Conservation (phyloP, 2,888 invertebrate genomes). For the Mimachlamys varia region DNA sequence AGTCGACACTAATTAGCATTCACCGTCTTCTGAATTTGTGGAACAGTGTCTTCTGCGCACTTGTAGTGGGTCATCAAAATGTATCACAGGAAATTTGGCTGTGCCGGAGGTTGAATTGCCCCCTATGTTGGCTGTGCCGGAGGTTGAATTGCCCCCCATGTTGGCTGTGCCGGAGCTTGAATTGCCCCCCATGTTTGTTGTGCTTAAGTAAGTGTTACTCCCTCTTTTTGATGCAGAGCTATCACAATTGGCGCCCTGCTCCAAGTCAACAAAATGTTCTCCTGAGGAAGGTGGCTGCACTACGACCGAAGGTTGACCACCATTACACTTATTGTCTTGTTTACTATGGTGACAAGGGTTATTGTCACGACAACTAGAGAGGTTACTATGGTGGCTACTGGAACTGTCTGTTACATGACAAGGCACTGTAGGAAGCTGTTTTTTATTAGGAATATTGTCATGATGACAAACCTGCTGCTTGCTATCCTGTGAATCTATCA, state of each 20-base stretch:
- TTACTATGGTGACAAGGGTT: not conserved
- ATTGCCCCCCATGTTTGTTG: too few relatives aligned
- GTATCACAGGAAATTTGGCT: constrained; percentile 11
- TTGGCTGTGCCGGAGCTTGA: too few relatives aligned
- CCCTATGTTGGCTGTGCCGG: not conserved
- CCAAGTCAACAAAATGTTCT: not conserved
- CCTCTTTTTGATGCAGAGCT: not conserved
- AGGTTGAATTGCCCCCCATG: too few relatives aligned
- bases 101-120: not conserved
- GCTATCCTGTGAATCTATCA: not conserved
- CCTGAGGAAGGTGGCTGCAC: constrained; percentile 15
- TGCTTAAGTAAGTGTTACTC: not conserved
- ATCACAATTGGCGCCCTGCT: not conserved
- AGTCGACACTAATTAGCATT: not conserved
- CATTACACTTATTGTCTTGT: constrained; percentile 13
- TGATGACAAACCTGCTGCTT: not conserved
- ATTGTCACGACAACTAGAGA: not conserved
- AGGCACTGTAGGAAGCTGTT: constrained; percentile 3
- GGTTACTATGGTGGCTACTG: not conserved
- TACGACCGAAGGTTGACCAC: not conserved
- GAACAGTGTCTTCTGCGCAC: not conserved
- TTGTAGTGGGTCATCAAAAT: not conserved
- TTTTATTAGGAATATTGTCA: not conserved
- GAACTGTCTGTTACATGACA: not conserved
- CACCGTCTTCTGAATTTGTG: constrained; percentile 10